Conservation (phyloP, 2,888 invertebrate species). For the Pegoplata infirma region DNA sequence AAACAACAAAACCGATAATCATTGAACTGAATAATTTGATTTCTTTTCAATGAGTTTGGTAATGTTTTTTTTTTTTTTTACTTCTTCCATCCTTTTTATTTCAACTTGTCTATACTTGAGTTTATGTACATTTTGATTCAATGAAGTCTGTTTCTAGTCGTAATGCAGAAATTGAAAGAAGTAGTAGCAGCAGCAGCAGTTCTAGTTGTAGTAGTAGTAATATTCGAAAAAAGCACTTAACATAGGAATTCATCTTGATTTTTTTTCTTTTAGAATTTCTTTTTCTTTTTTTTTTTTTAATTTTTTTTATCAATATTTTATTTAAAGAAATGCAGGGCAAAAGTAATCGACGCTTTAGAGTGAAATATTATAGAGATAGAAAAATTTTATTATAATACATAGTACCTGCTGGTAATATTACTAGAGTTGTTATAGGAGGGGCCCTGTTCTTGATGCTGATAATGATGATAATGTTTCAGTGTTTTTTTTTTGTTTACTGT, state of each 20-base stretch:
- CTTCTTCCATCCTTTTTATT: background rate
- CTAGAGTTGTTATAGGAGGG: too few species aligned
- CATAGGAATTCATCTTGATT: slow-evolving; percentile 55
- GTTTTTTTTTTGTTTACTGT: slow-evolving; percentile 12
- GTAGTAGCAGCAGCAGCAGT: too few species aligned
- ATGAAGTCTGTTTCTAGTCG: slow-evolving; percentile 54
- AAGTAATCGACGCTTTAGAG: slow-evolving; percentile 33
- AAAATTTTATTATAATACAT: slow-evolving; percentile 19
- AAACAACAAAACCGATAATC: slow-evolving; percentile 74
- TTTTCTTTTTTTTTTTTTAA: background rate
- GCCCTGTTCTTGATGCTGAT: slow-evolving; percentile 21
- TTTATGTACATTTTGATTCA: slow-evolving; percentile 50
- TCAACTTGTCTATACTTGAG: slow-evolving; percentile 25
- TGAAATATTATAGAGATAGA: slow-evolving; percentile 19
- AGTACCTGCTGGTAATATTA: slow-evolving; percentile 38
- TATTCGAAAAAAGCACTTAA: slow-evolving; percentile 52
- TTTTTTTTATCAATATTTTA: background rate
- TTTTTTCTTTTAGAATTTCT: too few species aligned
- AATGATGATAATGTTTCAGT: slow-evolving; percentile 16
- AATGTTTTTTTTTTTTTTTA: slow-evolving; percentile 7
- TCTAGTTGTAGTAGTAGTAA: too few species aligned
- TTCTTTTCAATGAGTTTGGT: slow-evolving; percentile 68
- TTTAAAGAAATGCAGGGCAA: background rate
- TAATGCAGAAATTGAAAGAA: slow-evolving; percentile 21
- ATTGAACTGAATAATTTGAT: slow-evolving; percentile 77